Base-by-base conservation (phyloP, 2,113 vertebrate genomes). In the Dermatemys mawii region DNA sequence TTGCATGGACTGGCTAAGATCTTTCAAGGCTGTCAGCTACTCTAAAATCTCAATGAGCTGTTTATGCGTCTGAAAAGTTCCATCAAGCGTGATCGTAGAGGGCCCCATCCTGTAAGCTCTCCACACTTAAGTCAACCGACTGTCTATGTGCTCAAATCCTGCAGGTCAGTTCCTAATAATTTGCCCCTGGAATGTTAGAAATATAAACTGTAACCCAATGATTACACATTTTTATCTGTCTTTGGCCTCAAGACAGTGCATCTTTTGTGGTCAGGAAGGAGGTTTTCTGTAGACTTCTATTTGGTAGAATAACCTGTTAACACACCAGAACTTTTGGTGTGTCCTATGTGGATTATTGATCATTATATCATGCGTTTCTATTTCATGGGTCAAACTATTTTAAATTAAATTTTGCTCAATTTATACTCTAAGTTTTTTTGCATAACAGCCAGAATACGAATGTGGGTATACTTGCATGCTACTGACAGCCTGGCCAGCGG, bases 41-140 rank as follows among this genome's bases (percentile, higher is more conserved):
- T 89, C 38, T 41, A 11, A 81, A 93, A 89, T 83, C 83, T 86
- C 90, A 96, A 96, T 53, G 1, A 4, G 93, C 90, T 60, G 73
- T 32, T 90, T 89, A 91, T 93, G 82, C 88, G 86, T 95, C 88
- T 91, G 48, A 93, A 96, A 81, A 16, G 90, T 93, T 94, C 60
- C 93, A 46, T 76, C 41, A 76, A 88, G 84, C 73, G 86, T 90
- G 88, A 93, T 84, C 90, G 93, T 91, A 94, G 93, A 85, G 81
- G 57, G 92, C 84, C 32, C 90, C 94, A 75, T 90, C 83, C 67
- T 92, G 91, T 57, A 80, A 84, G 91, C 84, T 90, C 94, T 84
- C 85, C 83, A 53, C 83, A 93, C 90, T 41, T 41, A 88, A n/a
- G 57, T 46, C 73, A 76, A 46, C 10, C 3, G 26, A 76, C 22